Evolutionary conservation across 2,113 vertebrate species (phyloP).

Genomic region (Pygathrix nemaeus): DNA sequence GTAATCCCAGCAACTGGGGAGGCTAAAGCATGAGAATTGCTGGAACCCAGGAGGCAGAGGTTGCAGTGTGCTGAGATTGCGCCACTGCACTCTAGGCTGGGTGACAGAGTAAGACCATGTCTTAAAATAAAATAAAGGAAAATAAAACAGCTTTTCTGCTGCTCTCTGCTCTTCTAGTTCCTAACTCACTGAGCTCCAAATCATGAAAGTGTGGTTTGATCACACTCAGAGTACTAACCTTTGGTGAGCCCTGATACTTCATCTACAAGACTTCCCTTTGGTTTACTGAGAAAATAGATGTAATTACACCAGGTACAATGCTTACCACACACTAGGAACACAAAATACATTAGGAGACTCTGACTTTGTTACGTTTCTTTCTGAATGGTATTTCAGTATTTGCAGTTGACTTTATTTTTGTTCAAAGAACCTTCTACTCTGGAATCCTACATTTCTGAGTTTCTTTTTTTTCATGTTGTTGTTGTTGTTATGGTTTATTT

Average conservation of each 20-base stretch:
- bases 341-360: neutral
- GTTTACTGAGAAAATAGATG: neutral
- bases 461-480: no score
- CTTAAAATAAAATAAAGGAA: no score
- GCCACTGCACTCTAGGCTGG: no score
- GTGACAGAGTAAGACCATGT: no score
- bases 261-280: neutral
- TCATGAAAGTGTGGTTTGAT: neutral
- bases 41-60: no score
- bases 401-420: neutral
- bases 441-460: neutral
- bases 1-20: no score
- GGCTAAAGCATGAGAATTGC: no score
- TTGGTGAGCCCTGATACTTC: neutral
- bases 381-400: neutral
- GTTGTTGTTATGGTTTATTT: neutral
- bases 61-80: no score
- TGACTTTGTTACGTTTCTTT: neutral
- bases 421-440: neutral
- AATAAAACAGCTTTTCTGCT: neutral
- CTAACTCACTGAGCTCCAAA: neutral
- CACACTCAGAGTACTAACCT: neutral
- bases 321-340: neutral
- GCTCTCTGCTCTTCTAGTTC: neutral
- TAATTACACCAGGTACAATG: no score